Evolutionary conservation across 2,797 vertebrate species (phyloP).

Genomic region (Poeciliopsis presidionis): DNA sequence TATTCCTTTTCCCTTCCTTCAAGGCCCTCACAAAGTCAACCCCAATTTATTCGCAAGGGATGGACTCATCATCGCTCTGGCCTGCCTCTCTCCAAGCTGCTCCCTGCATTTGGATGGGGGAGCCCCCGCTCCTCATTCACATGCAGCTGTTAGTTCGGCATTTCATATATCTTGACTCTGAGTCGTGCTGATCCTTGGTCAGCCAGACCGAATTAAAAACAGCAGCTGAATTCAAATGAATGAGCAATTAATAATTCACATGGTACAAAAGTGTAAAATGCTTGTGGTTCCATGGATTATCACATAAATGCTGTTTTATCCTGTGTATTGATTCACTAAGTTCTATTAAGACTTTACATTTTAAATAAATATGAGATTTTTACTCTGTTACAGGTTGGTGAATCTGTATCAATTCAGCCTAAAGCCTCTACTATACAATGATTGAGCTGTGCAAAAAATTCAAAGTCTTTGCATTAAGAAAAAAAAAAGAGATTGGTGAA

Average conservation of each 20-base stretch:
- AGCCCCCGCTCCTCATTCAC: conserved; percentile 61
- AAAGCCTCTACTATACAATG: neutral
- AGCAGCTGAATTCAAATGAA: conserved; percentile 60
- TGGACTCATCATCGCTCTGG: conserved; percentile 69
- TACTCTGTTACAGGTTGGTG: neutral
- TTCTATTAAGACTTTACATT: neutral
- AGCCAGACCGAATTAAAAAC: conserved; percentile 49
- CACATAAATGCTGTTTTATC: conserved; percentile 8
- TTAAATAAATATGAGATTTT: neutral
- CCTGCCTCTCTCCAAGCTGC: conserved; percentile 57
- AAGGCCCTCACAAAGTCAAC: conserved; percentile 75
- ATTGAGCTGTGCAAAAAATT: neutral
- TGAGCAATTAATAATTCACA: conserved; percentile 51
- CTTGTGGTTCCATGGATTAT: conserved; percentile 18
- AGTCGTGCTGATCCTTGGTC: conserved; percentile 46
- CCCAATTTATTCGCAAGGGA: conserved; percentile 72
- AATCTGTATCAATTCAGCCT: neutral
- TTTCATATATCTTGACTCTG: conserved; percentile 60
- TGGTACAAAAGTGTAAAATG: conserved; percentile 28
- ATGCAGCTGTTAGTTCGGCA: conserved; percentile 57
- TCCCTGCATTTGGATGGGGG: conserved; percentile 59
- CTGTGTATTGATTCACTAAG: neutral
- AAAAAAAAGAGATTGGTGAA: conserved; percentile 3
- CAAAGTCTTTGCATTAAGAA: neutral
- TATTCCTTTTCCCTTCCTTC: conserved; percentile 67